These are phyloP conservation scores for Drosophila ustulata DNA, from an alignment of 2,888 invertebrate species.

Conservation along the genomic window DNA sequence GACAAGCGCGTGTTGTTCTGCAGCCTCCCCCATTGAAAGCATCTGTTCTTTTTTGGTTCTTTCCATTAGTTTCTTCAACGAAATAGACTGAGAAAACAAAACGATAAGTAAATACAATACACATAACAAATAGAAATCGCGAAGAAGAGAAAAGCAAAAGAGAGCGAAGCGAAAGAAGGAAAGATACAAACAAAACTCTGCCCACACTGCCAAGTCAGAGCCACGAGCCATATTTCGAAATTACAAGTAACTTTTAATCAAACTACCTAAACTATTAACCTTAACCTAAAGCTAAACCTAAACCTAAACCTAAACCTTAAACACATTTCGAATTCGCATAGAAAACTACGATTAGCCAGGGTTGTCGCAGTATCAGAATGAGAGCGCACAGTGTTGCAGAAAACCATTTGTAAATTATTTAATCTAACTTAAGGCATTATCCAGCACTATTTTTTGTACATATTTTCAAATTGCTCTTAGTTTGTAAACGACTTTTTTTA, in stretches of 20 bases:
- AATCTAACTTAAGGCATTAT: constrained; percentile 73
- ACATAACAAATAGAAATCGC: constrained; percentile 49
- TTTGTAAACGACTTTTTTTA: constrained; percentile 63
- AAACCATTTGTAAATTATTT: constrained; percentile 83
- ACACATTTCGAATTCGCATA: constrained; percentile 69
- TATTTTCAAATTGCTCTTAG: constrained; percentile 69
- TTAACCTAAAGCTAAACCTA: constrained; percentile 74
- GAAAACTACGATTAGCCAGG: constrained; percentile 47
- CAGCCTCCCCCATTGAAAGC: constrained; percentile 26
- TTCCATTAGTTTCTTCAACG: constrained; percentile 62
- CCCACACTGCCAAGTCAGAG: constrained; percentile 80
- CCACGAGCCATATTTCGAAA: constrained; percentile 81
- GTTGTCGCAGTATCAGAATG: constrained; percentile 63
- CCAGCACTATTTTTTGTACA: constrained; percentile 71
- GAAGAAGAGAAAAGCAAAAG: constrained; percentile 21
- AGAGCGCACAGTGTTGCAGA: constrained; percentile 64
- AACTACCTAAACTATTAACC: constrained; percentile 79
- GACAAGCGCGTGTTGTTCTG: constrained; percentile 45
- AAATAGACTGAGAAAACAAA: constrained; percentile 82
- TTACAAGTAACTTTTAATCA: constrained; percentile 79
- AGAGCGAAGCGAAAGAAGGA: constrained; percentile 38
- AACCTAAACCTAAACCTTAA: constrained; percentile 69
- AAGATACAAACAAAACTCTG: constrained; percentile 45
- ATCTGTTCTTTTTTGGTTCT: constrained; percentile 48
- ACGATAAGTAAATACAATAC: constrained; percentile 52